Conservation (phyloP, 2,888 invertebrate genomes). For the Dicyrtomina minuta region DNA sequence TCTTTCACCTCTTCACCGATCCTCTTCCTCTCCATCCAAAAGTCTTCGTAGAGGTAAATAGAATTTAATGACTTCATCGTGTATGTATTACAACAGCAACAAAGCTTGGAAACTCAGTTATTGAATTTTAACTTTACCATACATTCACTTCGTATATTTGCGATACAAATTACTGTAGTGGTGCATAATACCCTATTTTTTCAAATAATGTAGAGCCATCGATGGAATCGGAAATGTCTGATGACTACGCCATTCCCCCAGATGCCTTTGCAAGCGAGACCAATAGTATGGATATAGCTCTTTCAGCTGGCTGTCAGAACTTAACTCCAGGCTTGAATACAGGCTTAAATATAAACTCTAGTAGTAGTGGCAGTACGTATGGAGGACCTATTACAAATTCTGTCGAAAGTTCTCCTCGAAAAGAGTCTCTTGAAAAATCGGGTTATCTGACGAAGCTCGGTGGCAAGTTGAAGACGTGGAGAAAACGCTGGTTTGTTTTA, state of each 20-base stretch:
- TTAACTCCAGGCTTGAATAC: conserved; percentile 40
- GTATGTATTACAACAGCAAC: too few species aligned
- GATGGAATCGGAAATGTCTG: conserved; percentile 89
- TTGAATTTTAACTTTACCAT: too few species aligned
- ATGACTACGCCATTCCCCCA: conserved; percentile 95
- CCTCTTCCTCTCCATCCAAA: conserved; percentile 54
- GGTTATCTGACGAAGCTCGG: conserved; percentile 88
- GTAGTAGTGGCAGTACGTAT: conserved; percentile 55
- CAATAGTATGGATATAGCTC: conserved; percentile 61
- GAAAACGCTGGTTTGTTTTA: conserved; percentile 92
- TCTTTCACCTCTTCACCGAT: conserved; percentile 53
- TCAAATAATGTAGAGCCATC: conserved; percentile 59
- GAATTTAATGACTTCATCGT: conserved; percentile 28
- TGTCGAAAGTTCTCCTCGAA: conserved; percentile 60
- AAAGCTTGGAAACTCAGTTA: too few species aligned
- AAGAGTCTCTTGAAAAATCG: conserved; percentile 82
- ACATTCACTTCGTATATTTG: too few species aligned
- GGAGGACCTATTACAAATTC: conserved; percentile 37
- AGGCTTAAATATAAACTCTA: conserved; percentile 54
- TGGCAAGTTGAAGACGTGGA: conserved; percentile 94
- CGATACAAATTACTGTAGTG: too few species aligned
- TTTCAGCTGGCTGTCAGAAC: conserved; percentile 52
- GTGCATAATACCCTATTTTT: too few species aligned
- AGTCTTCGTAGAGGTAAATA: conserved; percentile 53
- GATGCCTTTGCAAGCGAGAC: conserved; percentile 84